These are phyloP conservation scores for Amyelois transitella DNA, from an alignment of 1,140 invertebrate genomes.

Conservation along the genomic window DNA sequence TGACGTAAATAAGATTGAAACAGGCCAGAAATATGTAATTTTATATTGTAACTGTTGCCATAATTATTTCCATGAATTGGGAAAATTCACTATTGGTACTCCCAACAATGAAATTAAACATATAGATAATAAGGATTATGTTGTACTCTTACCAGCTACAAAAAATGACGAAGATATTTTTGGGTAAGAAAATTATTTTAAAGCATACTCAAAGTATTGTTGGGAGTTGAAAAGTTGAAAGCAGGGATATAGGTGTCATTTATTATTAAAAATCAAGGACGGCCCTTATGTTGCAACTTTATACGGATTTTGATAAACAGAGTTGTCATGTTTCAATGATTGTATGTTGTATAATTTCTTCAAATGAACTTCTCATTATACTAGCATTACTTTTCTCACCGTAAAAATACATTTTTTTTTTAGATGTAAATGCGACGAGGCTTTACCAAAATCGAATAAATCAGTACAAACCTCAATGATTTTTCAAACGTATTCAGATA, in stretches of 20 bases:
- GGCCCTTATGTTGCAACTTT: neutral
- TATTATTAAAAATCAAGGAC: too few relatives aligned
- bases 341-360: too few relatives aligned
- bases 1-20: neutral
- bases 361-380: too few relatives aligned
- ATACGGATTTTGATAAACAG: neutral
- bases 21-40: slow-evolving; percentile 9
- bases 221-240: too few relatives aligned
- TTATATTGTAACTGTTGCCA: slow-evolving; percentile 16
- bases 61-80: neutral
- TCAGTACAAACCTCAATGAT: neutral
- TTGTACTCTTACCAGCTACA: neutral
- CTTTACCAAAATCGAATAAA: neutral
- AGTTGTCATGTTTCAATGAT: too few relatives aligned
- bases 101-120: neutral
- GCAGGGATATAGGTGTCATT: too few relatives aligned
- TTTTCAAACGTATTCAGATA: neutral
- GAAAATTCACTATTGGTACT: neutral
- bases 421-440: slow-evolving; percentile 7
- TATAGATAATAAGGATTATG: neutral
- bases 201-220: neutral
- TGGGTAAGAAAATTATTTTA: neutral
- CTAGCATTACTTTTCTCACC: too few relatives aligned
- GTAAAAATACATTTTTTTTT: too few relatives aligned
- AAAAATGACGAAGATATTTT: neutral